phyloP scores from a whole-genome alignment of 2,797 vertebrate genomes.

The Gila robusta region DNA sequence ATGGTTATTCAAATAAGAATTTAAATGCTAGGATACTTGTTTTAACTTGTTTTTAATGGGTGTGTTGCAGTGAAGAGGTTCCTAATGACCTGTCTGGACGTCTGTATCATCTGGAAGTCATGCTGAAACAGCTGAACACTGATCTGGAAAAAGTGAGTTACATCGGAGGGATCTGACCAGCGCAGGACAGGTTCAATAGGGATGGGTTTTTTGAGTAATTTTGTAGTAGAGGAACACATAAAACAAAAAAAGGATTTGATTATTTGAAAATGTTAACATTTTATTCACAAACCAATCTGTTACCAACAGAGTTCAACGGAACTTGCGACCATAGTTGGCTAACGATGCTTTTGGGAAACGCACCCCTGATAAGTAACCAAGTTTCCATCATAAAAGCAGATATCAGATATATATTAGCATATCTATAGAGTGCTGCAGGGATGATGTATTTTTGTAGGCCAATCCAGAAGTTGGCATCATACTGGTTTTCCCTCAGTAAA shows the following conservation, averaged over 20 bases:
- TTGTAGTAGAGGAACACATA: not conserved
- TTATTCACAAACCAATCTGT: not conserved
- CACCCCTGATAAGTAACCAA: not conserved
- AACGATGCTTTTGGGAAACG: not conserved
- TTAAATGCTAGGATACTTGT: slow-evolving; percentile 3
- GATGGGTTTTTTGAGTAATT: not conserved
- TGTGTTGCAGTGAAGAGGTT: slow-evolving; percentile 80
- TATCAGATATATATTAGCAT: not conserved
- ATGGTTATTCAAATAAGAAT: not conserved
- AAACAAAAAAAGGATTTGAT: too few species aligned
- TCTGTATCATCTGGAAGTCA: slow-evolving; percentile 89
- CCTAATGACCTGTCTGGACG: slow-evolving; percentile 85
- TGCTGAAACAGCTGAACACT: slow-evolving; percentile 90
- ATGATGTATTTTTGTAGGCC: not conserved
- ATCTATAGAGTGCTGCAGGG: not conserved
- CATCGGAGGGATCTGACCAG: not conserved
- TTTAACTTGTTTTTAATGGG: slow-evolving; percentile 1
- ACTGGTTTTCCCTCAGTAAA: not conserved
- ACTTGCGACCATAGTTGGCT: not conserved
- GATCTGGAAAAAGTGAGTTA: slow-evolving; percentile 88
- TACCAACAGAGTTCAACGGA: not conserved
- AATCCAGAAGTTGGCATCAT: not conserved
- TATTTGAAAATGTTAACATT: not conserved
- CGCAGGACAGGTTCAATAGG: not conserved
- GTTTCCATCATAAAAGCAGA: not conserved